These are phyloP conservation scores for Pyrocephalus nanus DNA, from an alignment of 2,797 vertebrate genomes.

Conservation along the genomic window DNA sequence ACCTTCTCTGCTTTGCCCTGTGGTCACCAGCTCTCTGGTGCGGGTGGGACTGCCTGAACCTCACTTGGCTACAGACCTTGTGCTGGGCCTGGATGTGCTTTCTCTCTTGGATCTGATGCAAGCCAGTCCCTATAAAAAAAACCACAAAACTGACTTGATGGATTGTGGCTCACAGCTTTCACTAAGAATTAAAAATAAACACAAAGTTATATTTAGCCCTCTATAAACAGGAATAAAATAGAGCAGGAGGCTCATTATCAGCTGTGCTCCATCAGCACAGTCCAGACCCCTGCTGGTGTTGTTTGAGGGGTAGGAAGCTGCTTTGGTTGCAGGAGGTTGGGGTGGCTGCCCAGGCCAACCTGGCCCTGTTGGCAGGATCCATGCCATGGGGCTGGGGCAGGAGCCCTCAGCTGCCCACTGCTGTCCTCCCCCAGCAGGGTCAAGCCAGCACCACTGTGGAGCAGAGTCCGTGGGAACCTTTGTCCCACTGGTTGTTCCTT, in stretches of 20 bases:
- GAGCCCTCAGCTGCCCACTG: background rate
- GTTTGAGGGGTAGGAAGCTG: background rate
- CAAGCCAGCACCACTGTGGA: fast-evolving
- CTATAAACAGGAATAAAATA: constrained; percentile 2
- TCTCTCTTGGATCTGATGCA: background rate
- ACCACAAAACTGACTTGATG: background rate
- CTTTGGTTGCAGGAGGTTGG: fast-evolving
- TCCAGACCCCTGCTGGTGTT: background rate
- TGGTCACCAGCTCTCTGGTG: background rate
- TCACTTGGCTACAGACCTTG: background rate
- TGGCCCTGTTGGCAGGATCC: background rate
- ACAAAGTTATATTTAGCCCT: constrained; percentile 30
- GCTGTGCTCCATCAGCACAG: background rate
- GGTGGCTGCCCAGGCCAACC: background rate
- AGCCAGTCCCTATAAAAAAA: background rate
- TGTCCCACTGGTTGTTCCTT: background rate
- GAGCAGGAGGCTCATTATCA: background rate
- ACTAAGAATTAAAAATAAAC: background rate
- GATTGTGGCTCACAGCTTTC: background rate
- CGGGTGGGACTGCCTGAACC: background rate
- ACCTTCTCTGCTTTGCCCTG: background rate
- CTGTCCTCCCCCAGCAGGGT: fast-evolving
- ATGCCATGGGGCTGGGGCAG: background rate
- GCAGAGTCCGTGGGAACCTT: background rate
- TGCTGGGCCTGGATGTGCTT: background rate